phyloP scores from a whole-genome alignment of 2,113 vertebrate species.

The Odobenus rosmarus region DNA sequence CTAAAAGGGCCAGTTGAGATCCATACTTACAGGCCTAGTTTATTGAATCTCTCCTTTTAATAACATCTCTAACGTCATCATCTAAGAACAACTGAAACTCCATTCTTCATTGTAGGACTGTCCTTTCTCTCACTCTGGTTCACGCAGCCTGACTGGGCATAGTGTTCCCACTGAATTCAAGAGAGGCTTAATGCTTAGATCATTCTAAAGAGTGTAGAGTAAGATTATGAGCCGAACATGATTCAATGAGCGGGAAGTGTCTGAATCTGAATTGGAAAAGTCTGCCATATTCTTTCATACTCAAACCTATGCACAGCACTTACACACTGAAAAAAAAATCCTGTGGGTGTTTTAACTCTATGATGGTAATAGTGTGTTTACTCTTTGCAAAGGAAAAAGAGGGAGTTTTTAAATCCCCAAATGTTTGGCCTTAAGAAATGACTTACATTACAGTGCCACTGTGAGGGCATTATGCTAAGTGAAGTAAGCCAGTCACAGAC shows the following conservation, averaged over 20 bases:
- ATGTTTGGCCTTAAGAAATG: neutral
- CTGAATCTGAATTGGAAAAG: neutral
- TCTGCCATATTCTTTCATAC: neutral
- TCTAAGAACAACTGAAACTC: constrained; percentile 28
- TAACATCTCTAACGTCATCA: neutral
- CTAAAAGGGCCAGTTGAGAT: neutral
- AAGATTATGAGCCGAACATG: neutral
- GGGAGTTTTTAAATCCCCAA: neutral
- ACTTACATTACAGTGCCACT: neutral
- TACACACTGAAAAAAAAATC: neutral
- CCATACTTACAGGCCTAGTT: neutral
- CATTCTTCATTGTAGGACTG: constrained; percentile 23
- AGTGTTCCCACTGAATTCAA: neutral
- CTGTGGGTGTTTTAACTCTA: neutral
- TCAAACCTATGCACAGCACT: neutral
- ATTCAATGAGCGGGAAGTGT: neutral
- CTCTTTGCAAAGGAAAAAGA: neutral
- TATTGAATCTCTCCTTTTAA: constrained; percentile 27
- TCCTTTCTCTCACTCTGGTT: neutral
- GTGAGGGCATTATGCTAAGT: neutral
- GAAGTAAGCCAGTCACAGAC: neutral
- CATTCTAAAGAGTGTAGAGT: constrained; percentile 8
- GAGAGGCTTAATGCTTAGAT: neutral
- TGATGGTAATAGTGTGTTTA: neutral
- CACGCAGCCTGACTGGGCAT: neutral